phyloP scores from a whole-genome alignment of 2,888 invertebrate genomes.

The Rhynchonema sp. region DNA sequence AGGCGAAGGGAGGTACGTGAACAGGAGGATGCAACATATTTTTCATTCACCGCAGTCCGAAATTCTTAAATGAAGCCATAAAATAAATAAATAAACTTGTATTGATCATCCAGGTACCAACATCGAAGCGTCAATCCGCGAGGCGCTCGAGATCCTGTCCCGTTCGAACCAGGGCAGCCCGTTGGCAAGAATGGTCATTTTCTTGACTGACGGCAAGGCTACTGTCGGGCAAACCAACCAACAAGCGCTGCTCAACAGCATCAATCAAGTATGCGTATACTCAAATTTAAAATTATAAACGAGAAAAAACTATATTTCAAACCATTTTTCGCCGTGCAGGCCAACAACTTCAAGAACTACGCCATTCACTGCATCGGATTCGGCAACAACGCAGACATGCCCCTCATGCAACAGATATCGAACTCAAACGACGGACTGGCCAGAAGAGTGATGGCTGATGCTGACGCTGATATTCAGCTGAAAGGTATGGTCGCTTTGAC shows the following conservation, averaged over 20 bases:
- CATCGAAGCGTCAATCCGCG: background rate
- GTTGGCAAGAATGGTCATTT: slow-evolving; percentile 23
- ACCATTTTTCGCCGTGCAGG: background rate
- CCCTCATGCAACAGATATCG: slow-evolving; percentile 43
- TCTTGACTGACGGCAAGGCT: slow-evolving; percentile 31
- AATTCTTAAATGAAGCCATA: no score
- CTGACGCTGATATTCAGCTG: slow-evolving; percentile 47
- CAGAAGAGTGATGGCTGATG: slow-evolving; percentile 50
- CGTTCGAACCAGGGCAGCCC: background rate
- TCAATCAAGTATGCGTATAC: no score
- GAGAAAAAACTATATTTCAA: background rate
- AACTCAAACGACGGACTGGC: slow-evolving; percentile 47
- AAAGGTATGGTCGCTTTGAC: slow-evolving; percentile 15
- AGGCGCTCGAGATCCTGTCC: background rate
- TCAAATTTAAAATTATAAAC: no score
- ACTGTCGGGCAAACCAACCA: no score
- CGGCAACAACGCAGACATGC: slow-evolving; percentile 47
- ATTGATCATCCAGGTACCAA: background rate
- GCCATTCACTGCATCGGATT: slow-evolving; percentile 50
- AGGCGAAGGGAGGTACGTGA: background rate
- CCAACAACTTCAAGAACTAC: background rate
- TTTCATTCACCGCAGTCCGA: no score
- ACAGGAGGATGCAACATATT: no score
- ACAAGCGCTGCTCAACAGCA: no score
- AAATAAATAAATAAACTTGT: no score